A percentile compares a stretch with the other conserved stretches of the same genome.
These are phyloP conservation scores for Laticauda laticaudata DNA, from an alignment of 2,113 vertebrate species.

Conservation along the genomic window DNA sequence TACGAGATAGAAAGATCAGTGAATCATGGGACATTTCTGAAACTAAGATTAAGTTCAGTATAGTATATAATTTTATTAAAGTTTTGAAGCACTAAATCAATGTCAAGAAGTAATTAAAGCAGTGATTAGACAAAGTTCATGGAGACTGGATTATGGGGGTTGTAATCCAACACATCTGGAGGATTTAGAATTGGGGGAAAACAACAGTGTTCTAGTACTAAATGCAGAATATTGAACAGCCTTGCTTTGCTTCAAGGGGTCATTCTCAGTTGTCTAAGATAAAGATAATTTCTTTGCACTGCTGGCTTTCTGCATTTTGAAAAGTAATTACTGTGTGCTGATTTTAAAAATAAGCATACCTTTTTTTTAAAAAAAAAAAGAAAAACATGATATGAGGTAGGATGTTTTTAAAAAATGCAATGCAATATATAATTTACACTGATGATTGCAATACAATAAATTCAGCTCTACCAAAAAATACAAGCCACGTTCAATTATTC, in stretches of 20 bases:
- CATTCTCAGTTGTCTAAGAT: too few relatives aligned
- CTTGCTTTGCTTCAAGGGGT: neutral
- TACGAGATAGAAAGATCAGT: neutral
- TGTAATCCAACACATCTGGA: neutral
- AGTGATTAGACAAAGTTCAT: neutral
- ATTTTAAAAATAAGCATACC: neutral
- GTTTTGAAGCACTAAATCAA: neutral
- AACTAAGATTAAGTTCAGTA: rapidly evolving
- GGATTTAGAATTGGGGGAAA: slow-evolving; percentile 24
- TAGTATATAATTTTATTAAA: neutral
- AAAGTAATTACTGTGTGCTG: rapidly evolving
- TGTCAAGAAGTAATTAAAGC: neutral
- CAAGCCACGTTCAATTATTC: neutral
- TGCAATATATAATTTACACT: slow-evolving; percentile 31
- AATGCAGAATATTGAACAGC: neutral
- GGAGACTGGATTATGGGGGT: neutral
- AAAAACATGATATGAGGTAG: slow-evolving; percentile 63
- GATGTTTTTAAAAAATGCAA: slow-evolving; percentile 53
- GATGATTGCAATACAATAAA: slow-evolving; percentile 15
- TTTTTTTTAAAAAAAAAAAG: slow-evolving; percentile 39
- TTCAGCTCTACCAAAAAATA: neutral
- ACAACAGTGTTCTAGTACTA: slow-evolving; percentile 16
- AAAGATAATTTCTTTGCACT: neutral
- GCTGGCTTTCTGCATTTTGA: rapidly evolving
- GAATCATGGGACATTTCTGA: neutral